Evolutionary conservation across 2,888 invertebrate genomes (phyloP).

Genomic region (Acrobasis consociella): DNA sequence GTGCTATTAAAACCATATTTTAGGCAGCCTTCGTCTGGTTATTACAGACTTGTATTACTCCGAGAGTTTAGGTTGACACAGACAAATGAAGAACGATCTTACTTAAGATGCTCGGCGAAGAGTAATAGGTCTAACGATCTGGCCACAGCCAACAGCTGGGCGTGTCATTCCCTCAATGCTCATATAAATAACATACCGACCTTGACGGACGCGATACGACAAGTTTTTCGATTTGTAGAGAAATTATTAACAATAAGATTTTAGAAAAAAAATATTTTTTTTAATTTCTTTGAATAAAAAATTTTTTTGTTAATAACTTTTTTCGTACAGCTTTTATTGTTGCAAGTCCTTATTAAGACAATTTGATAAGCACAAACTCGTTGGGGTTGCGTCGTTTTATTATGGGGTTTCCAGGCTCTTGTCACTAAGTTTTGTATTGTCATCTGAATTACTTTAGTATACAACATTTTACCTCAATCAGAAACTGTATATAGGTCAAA

Average conservation of each 20-base stretch:
- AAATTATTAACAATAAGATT: background rate
- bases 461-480: too few relatives aligned
- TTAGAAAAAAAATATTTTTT: too few relatives aligned
- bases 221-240: slow-evolving; percentile 1
- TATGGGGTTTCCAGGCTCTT: too few relatives aligned
- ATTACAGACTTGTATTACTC: slow-evolving; percentile 15
- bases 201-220: background rate
- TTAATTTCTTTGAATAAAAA: too few relatives aligned
- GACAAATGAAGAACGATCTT: slow-evolving; percentile 34
- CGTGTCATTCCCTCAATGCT: slow-evolving; percentile 21
- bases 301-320: too few relatives aligned
- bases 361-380: too few relatives aligned
- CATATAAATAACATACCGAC: slow-evolving; percentile 24
- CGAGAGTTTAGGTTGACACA: slow-evolving; percentile 36
- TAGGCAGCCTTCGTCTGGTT: slow-evolving; percentile 1
- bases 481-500: too few relatives aligned
- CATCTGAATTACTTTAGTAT: too few relatives aligned
- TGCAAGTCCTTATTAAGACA: too few relatives aligned
- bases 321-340: too few relatives aligned
- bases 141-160: slow-evolving; percentile 9
- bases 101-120: slow-evolving; percentile 18
- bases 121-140: slow-evolving; percentile 30
- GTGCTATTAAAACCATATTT: background rate
- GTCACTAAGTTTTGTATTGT: too few relatives aligned
- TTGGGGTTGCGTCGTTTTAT: too few relatives aligned